Evolutionary conservation across 2,113 vertebrate genomes (phyloP).

Genomic region (Rhinoderma darwinii): DNA sequence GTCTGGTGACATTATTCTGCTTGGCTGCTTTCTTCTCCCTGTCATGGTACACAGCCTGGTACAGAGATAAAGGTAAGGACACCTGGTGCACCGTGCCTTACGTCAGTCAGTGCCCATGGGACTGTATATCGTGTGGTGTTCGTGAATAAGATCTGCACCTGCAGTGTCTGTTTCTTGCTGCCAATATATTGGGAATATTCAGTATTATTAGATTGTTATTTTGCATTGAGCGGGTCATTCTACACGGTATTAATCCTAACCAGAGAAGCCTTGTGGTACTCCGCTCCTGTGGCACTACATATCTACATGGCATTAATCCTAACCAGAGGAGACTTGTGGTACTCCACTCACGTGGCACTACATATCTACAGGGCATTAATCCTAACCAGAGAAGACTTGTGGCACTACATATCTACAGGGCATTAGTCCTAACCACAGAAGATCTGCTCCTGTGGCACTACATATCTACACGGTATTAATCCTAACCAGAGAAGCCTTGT

Average conservation of each 20-base stretch:
- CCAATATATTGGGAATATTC: too few relatives aligned
- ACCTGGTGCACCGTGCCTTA: neutral
- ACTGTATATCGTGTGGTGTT: too few relatives aligned
- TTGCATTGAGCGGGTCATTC: too few relatives aligned
- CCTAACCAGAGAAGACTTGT: neutral
- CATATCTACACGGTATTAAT: neutral
- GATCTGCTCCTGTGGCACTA: neutral
- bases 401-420: neutral
- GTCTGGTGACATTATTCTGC: slow-evolving; percentile 25
- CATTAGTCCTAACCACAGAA: neutral
- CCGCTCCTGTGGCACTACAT: neutral
- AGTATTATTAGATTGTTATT: too few relatives aligned
- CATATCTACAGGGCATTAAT: neutral
- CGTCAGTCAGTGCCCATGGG: too few relatives aligned
- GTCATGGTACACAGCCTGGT: slow-evolving; percentile 44
- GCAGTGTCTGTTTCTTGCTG: neutral
- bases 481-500: neutral
- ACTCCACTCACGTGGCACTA: too few relatives aligned
- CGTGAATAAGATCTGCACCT: too few relatives aligned
- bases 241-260: neutral
- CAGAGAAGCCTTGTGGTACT: too few relatives aligned
- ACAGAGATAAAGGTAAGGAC: slow-evolving; percentile 48
- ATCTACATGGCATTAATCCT: too few relatives aligned
- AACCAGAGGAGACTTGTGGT: too few relatives aligned
- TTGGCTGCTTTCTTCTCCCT: slow-evolving; percentile 33